A percentile compares a stretch with the other conserved stretches of the same genome.
Conservation (phyloP, 53 echinoderm and acorn worm species). For the Actinopyga echinites region DNA sequence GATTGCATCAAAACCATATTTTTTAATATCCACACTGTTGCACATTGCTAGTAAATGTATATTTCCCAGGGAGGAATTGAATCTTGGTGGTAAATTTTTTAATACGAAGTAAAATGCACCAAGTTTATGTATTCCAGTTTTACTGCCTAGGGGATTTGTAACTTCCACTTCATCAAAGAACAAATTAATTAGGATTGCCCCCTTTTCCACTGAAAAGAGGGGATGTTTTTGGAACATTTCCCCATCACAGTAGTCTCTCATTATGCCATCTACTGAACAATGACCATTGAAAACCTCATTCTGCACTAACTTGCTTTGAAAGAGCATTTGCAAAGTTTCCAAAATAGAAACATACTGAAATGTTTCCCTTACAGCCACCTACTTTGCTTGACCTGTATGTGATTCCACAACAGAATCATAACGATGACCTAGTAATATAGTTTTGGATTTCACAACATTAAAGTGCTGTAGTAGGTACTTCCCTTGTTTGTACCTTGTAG, state of each 20-base stretch:
- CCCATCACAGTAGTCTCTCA: slow-evolving; percentile 8
- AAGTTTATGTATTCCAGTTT: slow-evolving; percentile 52
- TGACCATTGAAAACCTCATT: not conserved
- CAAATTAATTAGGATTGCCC: too few relatives aligned
- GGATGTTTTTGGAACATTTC: not conserved
- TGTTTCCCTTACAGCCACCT: not conserved
- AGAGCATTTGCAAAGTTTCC: not conserved
- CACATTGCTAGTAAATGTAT: too few relatives aligned
- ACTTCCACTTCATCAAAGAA: too few relatives aligned
- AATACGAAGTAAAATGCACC: slow-evolving; percentile 45
- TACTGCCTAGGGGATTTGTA: slow-evolving; percentile 39
- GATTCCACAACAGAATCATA: not conserved
- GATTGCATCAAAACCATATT: too few relatives aligned
- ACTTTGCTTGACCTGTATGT: not conserved
- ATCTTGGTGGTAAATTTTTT: slow-evolving; percentile 38
- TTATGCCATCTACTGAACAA: not conserved
- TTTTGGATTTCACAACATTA: not conserved
- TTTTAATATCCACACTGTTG: too few relatives aligned
- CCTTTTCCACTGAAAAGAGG: not conserved
- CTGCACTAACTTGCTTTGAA: not conserved
- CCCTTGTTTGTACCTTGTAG: not conserved
- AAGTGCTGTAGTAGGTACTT: not conserved
- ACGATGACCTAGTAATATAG: not conserved
- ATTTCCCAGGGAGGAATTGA: not conserved
- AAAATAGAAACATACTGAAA: not conserved